These are phyloP conservation scores for Pollenia amentaria DNA, from an alignment of 2,888 invertebrate genomes.

Conservation along the genomic window DNA sequence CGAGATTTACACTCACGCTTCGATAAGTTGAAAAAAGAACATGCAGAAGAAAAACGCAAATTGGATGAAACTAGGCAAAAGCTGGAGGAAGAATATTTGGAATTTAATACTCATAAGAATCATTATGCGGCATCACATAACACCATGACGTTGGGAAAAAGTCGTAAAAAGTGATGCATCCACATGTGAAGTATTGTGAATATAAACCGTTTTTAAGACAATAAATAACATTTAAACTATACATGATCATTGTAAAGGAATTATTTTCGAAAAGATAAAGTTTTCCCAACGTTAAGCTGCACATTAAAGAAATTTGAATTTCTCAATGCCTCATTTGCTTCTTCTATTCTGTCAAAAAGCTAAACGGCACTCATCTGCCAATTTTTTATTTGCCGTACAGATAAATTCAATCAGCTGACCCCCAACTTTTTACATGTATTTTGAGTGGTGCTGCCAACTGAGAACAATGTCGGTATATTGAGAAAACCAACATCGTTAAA, in stretches of 20 bases:
- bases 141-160: slow-evolving; percentile 60
- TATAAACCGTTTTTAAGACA: neutral
- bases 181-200: neutral
- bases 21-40: slow-evolving; percentile 46
- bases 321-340: too few relatives aligned
- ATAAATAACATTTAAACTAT: neutral
- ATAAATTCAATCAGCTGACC: too few relatives aligned
- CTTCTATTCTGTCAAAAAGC: too few relatives aligned
- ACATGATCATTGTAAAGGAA: neutral
- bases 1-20: slow-evolving; percentile 95
- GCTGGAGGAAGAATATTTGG: slow-evolving; percentile 48
- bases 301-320: too few relatives aligned
- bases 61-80: slow-evolving; percentile 34
- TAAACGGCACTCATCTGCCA: too few relatives aligned
- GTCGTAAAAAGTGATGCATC: slow-evolving; percentile 47
- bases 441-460: too few relatives aligned
- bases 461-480: too few relatives aligned
- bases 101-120: slow-evolving; percentile 29
- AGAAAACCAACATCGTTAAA: too few relatives aligned
- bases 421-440: too few relatives aligned
- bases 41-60: slow-evolving; percentile 58
- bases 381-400: too few relatives aligned
- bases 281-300: too few relatives aligned
- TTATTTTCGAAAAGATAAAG: too few relatives aligned
- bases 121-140: slow-evolving; percentile 40